Evolutionary conservation across 2,113 vertebrate genomes (phyloP).

Genomic region (Misgurnus mizolepis): DNA sequence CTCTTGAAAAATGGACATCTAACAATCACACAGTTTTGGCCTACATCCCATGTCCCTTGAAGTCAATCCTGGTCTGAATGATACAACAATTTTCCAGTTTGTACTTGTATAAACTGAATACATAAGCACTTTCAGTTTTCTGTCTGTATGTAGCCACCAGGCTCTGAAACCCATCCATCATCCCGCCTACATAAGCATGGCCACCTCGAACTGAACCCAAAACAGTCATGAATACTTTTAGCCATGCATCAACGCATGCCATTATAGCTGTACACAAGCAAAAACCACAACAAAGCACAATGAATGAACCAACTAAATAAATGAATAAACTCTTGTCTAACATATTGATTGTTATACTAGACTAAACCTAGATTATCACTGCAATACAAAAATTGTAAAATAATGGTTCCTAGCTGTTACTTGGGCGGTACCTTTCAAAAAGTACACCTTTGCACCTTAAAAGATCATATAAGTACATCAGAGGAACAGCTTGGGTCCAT

Average conservation of each 20-base stretch:
- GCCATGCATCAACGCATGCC: background rate
- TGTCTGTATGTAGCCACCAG: slow-evolving; percentile 13
- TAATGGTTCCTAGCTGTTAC: no score
- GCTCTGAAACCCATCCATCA: slow-evolving; percentile 45
- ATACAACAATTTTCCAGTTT: slow-evolving; percentile 2
- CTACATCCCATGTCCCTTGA: background rate
- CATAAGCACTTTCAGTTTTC: slow-evolving; percentile 23
- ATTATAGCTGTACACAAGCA: background rate
- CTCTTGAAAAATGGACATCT: background rate
- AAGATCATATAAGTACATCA: no score
- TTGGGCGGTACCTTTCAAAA: no score
- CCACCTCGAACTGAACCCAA: slow-evolving; percentile 42
- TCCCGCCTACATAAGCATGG: slow-evolving; percentile 36
- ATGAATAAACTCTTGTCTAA: background rate
- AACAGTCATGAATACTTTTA: slow-evolving; percentile 17
- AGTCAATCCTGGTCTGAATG: slow-evolving; percentile 9
- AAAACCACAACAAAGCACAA: background rate
- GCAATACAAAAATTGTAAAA: no score
- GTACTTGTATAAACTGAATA: slow-evolving; percentile 14
- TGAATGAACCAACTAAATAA: no score
- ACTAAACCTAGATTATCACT: no score
- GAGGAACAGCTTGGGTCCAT: no score
- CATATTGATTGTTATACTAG: no score
- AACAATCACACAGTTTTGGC: background rate
- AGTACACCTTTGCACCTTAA: no score